Conservation (phyloP, 1,140 invertebrate genomes). For the Drosophila simulans region DNA sequence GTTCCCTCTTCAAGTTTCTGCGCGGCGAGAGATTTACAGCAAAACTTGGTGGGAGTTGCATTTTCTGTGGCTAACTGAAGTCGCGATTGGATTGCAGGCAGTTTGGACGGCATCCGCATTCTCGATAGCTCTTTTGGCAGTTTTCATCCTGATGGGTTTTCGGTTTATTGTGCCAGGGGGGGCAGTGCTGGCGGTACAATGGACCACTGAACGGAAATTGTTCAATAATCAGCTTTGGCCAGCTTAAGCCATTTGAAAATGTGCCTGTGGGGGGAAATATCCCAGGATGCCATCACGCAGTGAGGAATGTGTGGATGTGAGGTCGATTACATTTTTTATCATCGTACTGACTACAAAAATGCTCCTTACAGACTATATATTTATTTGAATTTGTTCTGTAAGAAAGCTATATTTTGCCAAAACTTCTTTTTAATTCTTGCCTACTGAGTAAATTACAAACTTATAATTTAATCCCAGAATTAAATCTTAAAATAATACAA, state of each 20-base stretch:
- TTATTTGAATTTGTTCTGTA: too few species aligned
- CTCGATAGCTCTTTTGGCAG: constrained; percentile 34
- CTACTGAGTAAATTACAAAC: too few species aligned
- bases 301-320: background rate
- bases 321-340: background rate
- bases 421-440: too few species aligned
- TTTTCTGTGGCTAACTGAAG: constrained; percentile 93
- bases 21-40: constrained; percentile 88
- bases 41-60: constrained; percentile 98
- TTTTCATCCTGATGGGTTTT: constrained; percentile 12
- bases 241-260: constrained; percentile 35
- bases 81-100: constrained; percentile 86
- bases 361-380: too few species aligned
- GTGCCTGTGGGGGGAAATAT: background rate
- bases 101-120: constrained; percentile 23
- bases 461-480: too few species aligned
- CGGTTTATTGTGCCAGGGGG: constrained; percentile 1
- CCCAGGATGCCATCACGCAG: background rate
- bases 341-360: too few species aligned
- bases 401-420: too few species aligned
- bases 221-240: constrained; percentile 60
- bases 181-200: constrained; percentile 6
- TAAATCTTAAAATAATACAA: background rate
- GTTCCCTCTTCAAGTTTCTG: constrained; percentile 92
- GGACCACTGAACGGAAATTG: constrained; percentile 54